Evolutionary conservation across 2,113 vertebrate genomes (phyloP), one percentile per base, ranked within the genome.

Genomic region (Acanthochromis polyacanthus): DNA sequence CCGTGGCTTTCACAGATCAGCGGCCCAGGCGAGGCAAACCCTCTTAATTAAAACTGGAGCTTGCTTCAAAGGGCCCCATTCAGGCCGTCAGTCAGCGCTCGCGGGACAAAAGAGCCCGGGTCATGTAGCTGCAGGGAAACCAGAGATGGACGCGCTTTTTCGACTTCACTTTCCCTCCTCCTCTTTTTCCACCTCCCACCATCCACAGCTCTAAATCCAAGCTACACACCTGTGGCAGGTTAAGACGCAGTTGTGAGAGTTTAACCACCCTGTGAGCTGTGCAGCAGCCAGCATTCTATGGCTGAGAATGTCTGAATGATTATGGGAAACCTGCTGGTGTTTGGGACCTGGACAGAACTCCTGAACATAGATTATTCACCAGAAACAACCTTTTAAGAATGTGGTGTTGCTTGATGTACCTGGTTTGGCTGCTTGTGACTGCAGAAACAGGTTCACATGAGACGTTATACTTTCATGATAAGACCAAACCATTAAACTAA

Each of bases 41-140:
- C 95, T 96, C 97, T 99, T 99, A 99, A 99, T 99, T 99, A 99
- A 93, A 99, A 97, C 96, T 98, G 96, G 97, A 98, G 95, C 96
- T 95, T 84, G 95, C 97, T 98, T 99, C 97, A 99, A 99, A 99
- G 97, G 94, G 93, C 94, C 86, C 97, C 96, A 98, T 99, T 99
- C 96, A 98, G 96, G 96, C 95, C 90, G 96, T 98, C 98, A 96
- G 95, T 99, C 98, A 98, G 96, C 96, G 60, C 90, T 92, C 87
- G 92, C 87, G 86, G 95, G 95, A 97, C 96, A 96, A 90, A 95
- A 94, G 95, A 96, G 95, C 93, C 76, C 84, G 91, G 97, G 96
- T 99, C 97, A 95, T 96, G 96, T 97, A 96, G 96, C 96, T 95
- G 95, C 76, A 94, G 79, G 95, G 97, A 97, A 98, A 99, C 94